Percentiles rank a stretch among this genome's conserved stretches.
phyloP scores from a whole-genome alignment of 2,888 invertebrate species.

The Lithophane semibrunnea region DNA sequence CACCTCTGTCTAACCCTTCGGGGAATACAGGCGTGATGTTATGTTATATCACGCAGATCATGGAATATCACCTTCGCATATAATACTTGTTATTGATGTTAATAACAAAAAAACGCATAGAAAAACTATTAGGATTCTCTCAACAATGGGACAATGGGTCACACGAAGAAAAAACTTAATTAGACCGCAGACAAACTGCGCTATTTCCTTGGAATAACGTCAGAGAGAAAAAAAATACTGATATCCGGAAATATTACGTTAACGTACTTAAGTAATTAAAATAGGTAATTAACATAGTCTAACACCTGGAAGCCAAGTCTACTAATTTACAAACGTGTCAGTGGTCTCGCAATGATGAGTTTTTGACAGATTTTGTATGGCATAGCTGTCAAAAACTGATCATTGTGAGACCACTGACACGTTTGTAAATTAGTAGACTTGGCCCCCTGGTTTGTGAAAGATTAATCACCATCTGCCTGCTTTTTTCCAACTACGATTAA shows the following conservation, averaged over 20 bases:
- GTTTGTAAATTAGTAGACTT: too few relatives aligned
- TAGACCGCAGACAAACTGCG: slow-evolving; percentile 24
- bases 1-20: background rate
- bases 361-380: too few relatives aligned
- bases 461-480: too few relatives aligned
- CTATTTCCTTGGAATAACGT: slow-evolving; percentile 52
- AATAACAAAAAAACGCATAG: slow-evolving; percentile 39
- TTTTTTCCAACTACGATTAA: too few relatives aligned
- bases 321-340: too few relatives aligned
- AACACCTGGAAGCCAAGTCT: too few relatives aligned
- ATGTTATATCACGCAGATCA: background rate
- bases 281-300: background rate
- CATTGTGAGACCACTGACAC: too few relatives aligned
- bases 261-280: background rate
- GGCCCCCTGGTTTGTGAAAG: too few relatives aligned
- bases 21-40: too few relatives aligned
- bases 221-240: slow-evolving; percentile 38
- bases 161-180: slow-evolving; percentile 45
- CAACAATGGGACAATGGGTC: slow-evolving; percentile 56
- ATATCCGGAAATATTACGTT: slow-evolving; percentile 29
- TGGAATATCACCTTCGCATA: slow-evolving; percentile 12
- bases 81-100: slow-evolving; percentile 32
- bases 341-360: too few relatives aligned
- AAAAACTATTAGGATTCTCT: slow-evolving; percentile 37
- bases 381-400: too few relatives aligned